phyloP scores from a whole-genome alignment of 2,888 invertebrate species.

The Dynastes hyllus region DNA sequence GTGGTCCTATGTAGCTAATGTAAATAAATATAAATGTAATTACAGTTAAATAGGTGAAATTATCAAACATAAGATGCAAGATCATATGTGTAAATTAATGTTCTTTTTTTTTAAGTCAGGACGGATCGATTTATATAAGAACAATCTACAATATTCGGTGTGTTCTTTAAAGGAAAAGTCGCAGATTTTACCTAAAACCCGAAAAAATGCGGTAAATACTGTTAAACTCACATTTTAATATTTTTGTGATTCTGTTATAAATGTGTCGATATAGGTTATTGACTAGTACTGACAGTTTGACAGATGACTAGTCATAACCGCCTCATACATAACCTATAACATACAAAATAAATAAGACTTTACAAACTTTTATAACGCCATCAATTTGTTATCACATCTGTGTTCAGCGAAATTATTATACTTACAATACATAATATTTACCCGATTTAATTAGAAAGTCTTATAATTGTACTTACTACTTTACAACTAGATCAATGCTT shows the following conservation, averaged over 20 bases:
- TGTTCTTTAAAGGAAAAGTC: not conserved
- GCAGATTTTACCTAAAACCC: not conserved
- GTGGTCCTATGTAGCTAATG: slow-evolving; percentile 22
- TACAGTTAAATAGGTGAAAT: slow-evolving; percentile 13
- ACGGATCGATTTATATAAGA: not conserved
- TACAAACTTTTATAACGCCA: not conserved
- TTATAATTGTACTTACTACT: too few species aligned
- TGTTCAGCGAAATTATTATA: slow-evolving; percentile 4
- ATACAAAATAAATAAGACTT: not conserved
- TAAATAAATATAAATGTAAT: slow-evolving; percentile 24
- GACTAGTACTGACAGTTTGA: too few species aligned
- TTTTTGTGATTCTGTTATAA: not conserved
- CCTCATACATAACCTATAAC: not conserved
- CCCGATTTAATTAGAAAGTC: too few species aligned
- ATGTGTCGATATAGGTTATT: too few species aligned
- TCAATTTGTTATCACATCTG: slow-evolving; percentile 3
- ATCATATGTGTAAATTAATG: slow-evolving; percentile 20
- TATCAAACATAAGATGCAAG: slow-evolving; percentile 2
- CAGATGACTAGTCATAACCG: not conserved
- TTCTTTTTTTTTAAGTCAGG: slow-evolving; percentile 15
- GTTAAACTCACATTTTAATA: not conserved
- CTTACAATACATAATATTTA: too few species aligned
- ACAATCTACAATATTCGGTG: not conserved
- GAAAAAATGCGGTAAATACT: not conserved
- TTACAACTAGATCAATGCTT: not conserved